phyloP scores from a whole-genome alignment of 1,140 invertebrate species.

The Nebria ingens region DNA sequence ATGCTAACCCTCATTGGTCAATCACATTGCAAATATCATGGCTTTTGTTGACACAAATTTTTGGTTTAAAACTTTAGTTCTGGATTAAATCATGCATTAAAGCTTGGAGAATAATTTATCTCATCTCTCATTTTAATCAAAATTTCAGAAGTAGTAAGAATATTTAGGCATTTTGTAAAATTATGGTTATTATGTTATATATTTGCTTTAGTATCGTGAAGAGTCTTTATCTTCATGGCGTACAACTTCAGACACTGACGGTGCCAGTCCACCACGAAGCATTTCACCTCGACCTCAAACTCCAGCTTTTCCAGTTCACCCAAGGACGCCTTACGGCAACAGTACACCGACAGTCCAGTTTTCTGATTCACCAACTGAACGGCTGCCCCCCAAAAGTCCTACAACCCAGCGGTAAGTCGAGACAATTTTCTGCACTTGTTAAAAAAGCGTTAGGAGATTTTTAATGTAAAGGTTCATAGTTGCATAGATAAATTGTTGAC shows the following conservation, averaged over 20 bases:
- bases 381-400: slow-evolving; percentile 58
- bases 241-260: slow-evolving; percentile 45
- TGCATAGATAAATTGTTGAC: background rate
- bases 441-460: background rate
- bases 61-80: too few relatives aligned
- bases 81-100: too few relatives aligned
- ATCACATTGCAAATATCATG: too few relatives aligned
- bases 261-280: slow-evolving; percentile 37
- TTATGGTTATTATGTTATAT: too few relatives aligned
- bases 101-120: too few relatives aligned
- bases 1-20: slow-evolving; percentile 26
- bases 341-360: slow-evolving; percentile 48
- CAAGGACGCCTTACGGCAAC: slow-evolving; percentile 70
- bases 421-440: slow-evolving; percentile 10
- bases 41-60: too few relatives aligned
- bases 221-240: slow-evolving; percentile 51
- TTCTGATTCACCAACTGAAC: slow-evolving; percentile 44
- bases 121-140: too few relatives aligned
- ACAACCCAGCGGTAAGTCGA: slow-evolving; percentile 52
- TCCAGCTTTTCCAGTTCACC: slow-evolving; percentile 80
- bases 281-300: slow-evolving; percentile 62
- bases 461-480: background rate
- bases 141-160: too few relatives aligned
- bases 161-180: too few relatives aligned
- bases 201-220: slow-evolving; percentile 53